Percentiles rank a stretch among this genome's conserved stretches.
phyloP scores from a whole-genome alignment of 1,140 invertebrate genomes.

The Dreissena polymorpha region DNA sequence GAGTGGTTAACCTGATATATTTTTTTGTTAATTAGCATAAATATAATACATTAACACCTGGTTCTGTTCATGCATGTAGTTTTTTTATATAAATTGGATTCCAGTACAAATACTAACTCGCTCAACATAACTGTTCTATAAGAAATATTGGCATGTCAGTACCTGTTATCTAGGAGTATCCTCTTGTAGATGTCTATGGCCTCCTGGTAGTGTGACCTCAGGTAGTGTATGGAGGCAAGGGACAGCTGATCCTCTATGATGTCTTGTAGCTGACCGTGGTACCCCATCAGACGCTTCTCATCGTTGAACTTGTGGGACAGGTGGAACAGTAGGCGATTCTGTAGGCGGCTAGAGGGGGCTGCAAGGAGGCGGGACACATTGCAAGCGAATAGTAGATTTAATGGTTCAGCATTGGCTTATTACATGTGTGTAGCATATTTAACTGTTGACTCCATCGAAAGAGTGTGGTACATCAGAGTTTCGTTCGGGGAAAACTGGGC shows the following conservation, averaged over 20 bases:
- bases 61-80: no score
- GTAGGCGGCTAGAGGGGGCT: slow-evolving; percentile 79
- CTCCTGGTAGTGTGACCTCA: slow-evolving; percentile 97
- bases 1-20: no score
- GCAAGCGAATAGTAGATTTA: neutral
- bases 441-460: no score
- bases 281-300: slow-evolving; percentile 89
- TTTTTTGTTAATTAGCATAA: no score
- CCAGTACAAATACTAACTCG: no score
- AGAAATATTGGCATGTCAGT: neutral
- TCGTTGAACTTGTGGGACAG: slow-evolving; percentile 95
- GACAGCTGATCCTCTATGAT: slow-evolving; percentile 96
- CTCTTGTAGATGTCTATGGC: slow-evolving; percentile 99
- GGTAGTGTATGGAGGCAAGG: slow-evolving; percentile 97
- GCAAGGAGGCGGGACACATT: slow-evolving; percentile 22
- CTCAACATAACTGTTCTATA: no score
- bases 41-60: no score
- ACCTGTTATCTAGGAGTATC: slow-evolving; percentile 94
- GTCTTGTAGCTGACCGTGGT: slow-evolving; percentile 92
- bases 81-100: no score
- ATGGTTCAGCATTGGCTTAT: neutral
- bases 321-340: slow-evolving; percentile 94
- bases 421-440: no score
- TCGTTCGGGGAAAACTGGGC: no score
- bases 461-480: no score